Evolutionary conservation across 2,888 invertebrate species (phyloP).

Genomic region (Leucophenga maculata): DNA sequence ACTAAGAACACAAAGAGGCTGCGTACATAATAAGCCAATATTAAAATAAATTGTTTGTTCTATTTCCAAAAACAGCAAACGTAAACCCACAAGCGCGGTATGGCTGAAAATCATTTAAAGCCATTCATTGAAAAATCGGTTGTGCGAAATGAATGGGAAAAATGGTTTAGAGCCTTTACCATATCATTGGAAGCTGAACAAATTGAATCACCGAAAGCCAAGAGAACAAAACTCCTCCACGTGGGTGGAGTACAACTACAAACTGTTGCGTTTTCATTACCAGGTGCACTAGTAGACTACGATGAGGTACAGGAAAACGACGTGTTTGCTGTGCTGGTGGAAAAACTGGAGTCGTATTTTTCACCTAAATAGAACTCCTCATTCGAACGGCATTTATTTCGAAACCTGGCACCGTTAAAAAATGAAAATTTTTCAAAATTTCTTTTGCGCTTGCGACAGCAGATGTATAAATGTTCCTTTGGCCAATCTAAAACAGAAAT

Average conservation of each 20-base stretch:
- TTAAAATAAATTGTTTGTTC: too few relatives aligned
- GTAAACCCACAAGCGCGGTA: not conserved
- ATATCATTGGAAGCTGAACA: conserved; percentile 5
- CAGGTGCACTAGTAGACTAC: conserved; percentile 16
- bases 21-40: too few relatives aligned
- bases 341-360: conserved; percentile 29
- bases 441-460: conserved; percentile 44
- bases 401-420: conserved; percentile 33
- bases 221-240: conserved; percentile 23
- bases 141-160: conserved; percentile 6
- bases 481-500: conserved; percentile 26
- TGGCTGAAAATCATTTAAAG: conserved; percentile 2
- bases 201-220: not conserved
- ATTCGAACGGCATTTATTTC: conserved; percentile 32
- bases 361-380: conserved; percentile 36
- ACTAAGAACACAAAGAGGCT: too few relatives aligned
- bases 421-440: conserved; percentile 58
- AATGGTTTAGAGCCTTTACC: not conserved
- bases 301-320: conserved; percentile 18
- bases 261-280: conserved; percentile 19
- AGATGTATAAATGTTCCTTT: conserved; percentile 31
- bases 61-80: too few relatives aligned
- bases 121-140: conserved; percentile 16
- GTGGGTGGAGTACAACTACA: conserved; percentile 26
- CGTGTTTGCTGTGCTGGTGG: conserved; percentile 19